Percentiles rank a stretch among this genome's conserved stretches.
phyloP scores from a whole-genome alignment of 2,888 invertebrate species.

The Chorisops tibialis region DNA sequence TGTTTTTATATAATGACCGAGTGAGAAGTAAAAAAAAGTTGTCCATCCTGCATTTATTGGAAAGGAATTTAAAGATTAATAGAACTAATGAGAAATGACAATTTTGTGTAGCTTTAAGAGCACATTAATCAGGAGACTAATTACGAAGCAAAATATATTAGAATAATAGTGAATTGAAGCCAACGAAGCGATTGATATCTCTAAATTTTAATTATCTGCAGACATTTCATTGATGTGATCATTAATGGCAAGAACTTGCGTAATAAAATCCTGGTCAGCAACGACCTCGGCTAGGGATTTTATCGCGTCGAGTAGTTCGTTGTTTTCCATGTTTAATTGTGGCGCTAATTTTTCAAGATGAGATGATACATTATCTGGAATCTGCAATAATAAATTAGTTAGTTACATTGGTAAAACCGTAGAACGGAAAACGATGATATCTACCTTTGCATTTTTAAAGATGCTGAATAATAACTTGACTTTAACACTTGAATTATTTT shows the following conservation, averaged over 20 bases:
- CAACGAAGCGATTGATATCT: too few species aligned
- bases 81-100: constrained; percentile 7
- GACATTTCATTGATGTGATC: constrained; percentile 75
- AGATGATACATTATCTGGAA: constrained; percentile 60
- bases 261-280: constrained; percentile 68
- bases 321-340: constrained; percentile 67
- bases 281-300: constrained; percentile 65
- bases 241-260: constrained; percentile 76
- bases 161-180: constrained; percentile 23
- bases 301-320: constrained; percentile 62
- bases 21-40: too few species aligned
- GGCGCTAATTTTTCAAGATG: constrained; percentile 67
- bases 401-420: background rate
- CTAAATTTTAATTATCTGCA: constrained; percentile 60
- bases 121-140: constrained; percentile 13
- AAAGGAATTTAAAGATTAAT: too few species aligned
- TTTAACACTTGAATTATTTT: constrained; percentile 63
- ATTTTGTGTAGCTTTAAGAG: constrained; percentile 11
- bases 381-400: constrained; percentile 50
- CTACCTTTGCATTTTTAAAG: constrained; percentile 62
- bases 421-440: constrained; percentile 4
- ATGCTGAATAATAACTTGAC: constrained; percentile 72
- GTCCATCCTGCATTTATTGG: too few species aligned
- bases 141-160: constrained; percentile 17
- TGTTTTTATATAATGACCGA: too few species aligned